Evolutionary conservation across 2,888 invertebrate species (phyloP).

Genomic region (Drosophila silvestris): DNA sequence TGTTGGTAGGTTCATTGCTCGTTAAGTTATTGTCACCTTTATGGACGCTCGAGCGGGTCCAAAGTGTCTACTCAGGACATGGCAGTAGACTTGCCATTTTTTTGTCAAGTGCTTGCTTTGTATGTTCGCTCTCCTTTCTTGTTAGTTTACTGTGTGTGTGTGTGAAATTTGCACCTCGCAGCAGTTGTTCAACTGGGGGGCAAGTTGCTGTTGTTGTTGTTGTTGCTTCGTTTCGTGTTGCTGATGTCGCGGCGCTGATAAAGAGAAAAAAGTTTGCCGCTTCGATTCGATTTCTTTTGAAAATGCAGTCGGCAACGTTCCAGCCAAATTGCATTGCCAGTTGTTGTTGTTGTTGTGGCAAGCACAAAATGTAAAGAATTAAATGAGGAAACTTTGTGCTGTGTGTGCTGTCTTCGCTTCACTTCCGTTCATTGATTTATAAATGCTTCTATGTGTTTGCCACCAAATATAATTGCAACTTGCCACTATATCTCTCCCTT

Average conservation of each 20-base stretch:
- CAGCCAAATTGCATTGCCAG: neutral
- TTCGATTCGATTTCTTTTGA: slow-evolving; percentile 49
- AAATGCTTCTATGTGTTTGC: slow-evolving; percentile 14
- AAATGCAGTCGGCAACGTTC: slow-evolving; percentile 36
- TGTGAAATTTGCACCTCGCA: slow-evolving; percentile 67
- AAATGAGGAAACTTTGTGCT: slow-evolving; percentile 26
- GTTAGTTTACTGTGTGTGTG: slow-evolving; percentile 38
- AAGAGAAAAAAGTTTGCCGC: slow-evolving; percentile 37
- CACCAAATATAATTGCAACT: slow-evolving; percentile 22
- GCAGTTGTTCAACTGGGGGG: slow-evolving; percentile 44
- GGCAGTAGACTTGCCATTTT: slow-evolving; percentile 71
- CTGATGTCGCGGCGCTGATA: slow-evolving; percentile 65
- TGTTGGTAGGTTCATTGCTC: slow-evolving; percentile 81
- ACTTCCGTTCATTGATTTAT: slow-evolving; percentile 60
- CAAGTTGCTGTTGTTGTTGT: slow-evolving; percentile 32
- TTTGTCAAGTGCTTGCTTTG: slow-evolving; percentile 64
- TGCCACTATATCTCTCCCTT: neutral
- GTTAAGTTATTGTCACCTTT: slow-evolving; percentile 84
- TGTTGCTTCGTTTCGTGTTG: slow-evolving; percentile 24
- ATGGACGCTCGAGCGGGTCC: slow-evolving; percentile 57
- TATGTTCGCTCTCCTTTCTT: slow-evolving; percentile 42
- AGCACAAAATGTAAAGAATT: slow-evolving; percentile 3
- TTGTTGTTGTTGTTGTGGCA: neutral
- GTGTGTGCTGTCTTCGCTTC: slow-evolving; percentile 40
- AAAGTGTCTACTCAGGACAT: slow-evolving; percentile 72